Percentiles rank a stretch among this genome's conserved stretches.
Conservation (phyloP, 1,140 invertebrate species). For the Brachionus koreanus region DNA sequence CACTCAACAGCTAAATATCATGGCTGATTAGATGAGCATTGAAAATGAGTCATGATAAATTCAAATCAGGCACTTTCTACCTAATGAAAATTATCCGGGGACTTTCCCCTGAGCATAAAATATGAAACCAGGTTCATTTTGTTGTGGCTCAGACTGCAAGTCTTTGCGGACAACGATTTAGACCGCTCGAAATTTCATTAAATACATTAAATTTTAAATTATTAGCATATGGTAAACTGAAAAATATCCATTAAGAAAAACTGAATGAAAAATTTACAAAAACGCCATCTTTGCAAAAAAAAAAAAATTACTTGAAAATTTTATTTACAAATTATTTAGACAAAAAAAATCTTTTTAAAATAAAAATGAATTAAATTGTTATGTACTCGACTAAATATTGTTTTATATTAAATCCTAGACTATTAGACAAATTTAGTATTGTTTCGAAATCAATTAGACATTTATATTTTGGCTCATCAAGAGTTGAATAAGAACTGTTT, state of each 20-base stretch:
- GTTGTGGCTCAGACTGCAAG: slow-evolving; percentile 39
- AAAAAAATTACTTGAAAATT: not conserved
- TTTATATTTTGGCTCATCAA: slow-evolving; percentile 39
- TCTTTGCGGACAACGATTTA: slow-evolving; percentile 19
- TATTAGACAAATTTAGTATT: slow-evolving; percentile 24
- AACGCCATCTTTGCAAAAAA: not conserved
- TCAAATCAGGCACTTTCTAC: slow-evolving; percentile 42
- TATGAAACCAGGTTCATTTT: slow-evolving; percentile 41
- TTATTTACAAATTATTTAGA: not conserved
- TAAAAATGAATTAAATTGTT: not conserved
- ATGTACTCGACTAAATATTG: slow-evolving; percentile 41
- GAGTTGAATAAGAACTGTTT: slow-evolving; percentile 32
- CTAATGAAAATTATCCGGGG: slow-evolving; percentile 22
- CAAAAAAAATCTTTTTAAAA: not conserved
- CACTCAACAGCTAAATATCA: slow-evolving; percentile 39
- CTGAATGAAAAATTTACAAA: not conserved
- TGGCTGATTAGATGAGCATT: slow-evolving; percentile 17
- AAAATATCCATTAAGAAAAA: not conserved
- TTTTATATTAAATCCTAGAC: slow-evolving; percentile 40
- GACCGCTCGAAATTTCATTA: not conserved
- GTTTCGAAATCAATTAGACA: slow-evolving; percentile 43
- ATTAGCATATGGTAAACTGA: not conserved
- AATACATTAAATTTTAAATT: not conserved
- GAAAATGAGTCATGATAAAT: slow-evolving; percentile 36
- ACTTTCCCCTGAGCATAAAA: slow-evolving; percentile 35